These are phyloP conservation scores for Pelusios castaneus DNA, from an alignment of 2,113 vertebrate genomes.

Conservation along the genomic window DNA sequence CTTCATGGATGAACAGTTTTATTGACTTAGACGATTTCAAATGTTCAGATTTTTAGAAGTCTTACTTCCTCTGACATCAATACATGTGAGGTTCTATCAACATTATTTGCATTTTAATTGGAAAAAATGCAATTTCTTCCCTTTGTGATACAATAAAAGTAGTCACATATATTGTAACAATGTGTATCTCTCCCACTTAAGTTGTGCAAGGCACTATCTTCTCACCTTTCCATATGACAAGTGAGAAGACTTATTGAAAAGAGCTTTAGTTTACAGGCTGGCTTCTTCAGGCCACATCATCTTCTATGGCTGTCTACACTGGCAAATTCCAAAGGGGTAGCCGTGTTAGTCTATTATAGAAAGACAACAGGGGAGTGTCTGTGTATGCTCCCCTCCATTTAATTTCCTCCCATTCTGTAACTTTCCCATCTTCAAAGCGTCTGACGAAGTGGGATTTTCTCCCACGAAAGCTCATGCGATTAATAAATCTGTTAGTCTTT, in stretches of 20 bases:
- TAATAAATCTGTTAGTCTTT: too few species aligned
- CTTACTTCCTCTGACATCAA: slow-evolving; percentile 17
- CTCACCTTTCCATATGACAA: not conserved
- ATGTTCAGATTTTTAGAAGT: slow-evolving; percentile 11
- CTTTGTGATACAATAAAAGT: slow-evolving; percentile 33
- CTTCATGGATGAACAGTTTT: slow-evolving; percentile 24
- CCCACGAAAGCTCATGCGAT: too few species aligned
- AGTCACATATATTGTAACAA: not conserved
- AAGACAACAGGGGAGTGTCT: too few species aligned
- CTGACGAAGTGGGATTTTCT: too few species aligned
- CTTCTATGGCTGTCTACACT: too few species aligned
- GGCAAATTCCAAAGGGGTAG: too few species aligned
- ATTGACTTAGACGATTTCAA: slow-evolving; percentile 27
- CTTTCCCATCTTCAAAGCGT: too few species aligned
- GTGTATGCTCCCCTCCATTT: too few species aligned
- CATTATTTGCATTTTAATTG: slow-evolving; percentile 34
- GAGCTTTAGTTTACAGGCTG: not conserved
- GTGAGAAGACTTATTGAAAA: not conserved
- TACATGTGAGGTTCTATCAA: slow-evolving; percentile 5
- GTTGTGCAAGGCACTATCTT: not conserved
- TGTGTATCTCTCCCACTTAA: not conserved
- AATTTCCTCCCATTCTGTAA: too few species aligned
- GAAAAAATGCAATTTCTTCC: slow-evolving; percentile 43
- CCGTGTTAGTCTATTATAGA: too few species aligned
- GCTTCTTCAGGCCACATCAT: not conserved